Evolutionary conservation across 2,888 invertebrate species (phyloP), one percentile per base, ranked within the genome.

Genomic region (Amphimallon solstitiale): DNA sequence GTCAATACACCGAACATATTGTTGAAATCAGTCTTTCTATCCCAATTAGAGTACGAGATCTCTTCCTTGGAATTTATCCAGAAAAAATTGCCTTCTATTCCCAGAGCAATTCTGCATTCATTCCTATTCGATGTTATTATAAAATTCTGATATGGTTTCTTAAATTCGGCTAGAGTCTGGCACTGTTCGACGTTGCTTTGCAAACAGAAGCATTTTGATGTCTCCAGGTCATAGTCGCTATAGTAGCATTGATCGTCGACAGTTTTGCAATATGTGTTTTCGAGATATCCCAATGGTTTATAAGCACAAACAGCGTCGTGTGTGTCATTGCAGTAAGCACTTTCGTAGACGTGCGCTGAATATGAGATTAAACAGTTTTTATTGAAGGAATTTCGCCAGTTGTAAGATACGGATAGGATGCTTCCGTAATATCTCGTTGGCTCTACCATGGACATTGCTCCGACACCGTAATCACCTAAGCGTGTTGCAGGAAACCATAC

Each of bases 401-500:
- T 38, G 14, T 54, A 59, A 15, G 56, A 10, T n/a, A 59, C 21
- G 6, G 38, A 60, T 43, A 67, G 40, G 2, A 49, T 40, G 6
- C 34, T 63, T 5, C 67, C 67, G 21, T 48, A 67, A 40, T 49
- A 62, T 15, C 21, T 46, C 6, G 56, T 67, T 0, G 67, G 67
- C 37, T 67, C 67, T 4, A 40, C 43, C 12, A 67, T 34, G 21
- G 63, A 14, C 35, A 67, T 59, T 35, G 56, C 37, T 1, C 59
- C 49, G 12, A 67, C 19, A 6, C 67, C 63, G 10, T 43, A 40
- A 17, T 63, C 54, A 10, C 38, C 34, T 14, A 49, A 17, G 6
- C 56, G 63, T 40, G 34, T 60, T 14, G 63, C 67, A 5, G 67
- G 67, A 51, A 63, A 63, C 67, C 67, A 67, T 19, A 67, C 67